phyloP scores from a whole-genome alignment of 2,113 vertebrate genomes.

The Anhinga rufa region DNA sequence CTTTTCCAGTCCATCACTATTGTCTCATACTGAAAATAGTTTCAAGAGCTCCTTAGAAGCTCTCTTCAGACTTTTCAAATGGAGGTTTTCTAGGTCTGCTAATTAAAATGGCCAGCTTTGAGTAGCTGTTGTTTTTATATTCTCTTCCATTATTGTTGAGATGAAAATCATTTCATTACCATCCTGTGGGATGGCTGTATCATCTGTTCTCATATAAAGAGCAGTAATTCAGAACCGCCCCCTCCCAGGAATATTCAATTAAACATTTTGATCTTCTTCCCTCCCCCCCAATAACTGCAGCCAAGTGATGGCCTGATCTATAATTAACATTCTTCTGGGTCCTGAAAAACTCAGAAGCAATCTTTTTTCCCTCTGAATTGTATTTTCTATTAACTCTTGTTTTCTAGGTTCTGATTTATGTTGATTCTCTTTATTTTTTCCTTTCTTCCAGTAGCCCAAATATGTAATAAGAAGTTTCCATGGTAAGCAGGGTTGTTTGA shows the following conservation, averaged over 20 bases:
- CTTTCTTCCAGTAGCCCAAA: not conserved
- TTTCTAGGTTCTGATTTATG: not conserved
- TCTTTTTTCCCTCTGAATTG: not conserved
- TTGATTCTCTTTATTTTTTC: not conserved
- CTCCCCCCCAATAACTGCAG: not conserved
- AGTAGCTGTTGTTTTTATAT: conserved; percentile 6
- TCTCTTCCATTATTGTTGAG: not conserved
- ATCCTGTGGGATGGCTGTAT: conserved; percentile 42
- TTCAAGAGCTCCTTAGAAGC: not conserved
- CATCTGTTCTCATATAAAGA: conserved; percentile 42
- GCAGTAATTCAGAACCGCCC: conserved; percentile 32
- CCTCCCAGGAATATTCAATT: conserved; percentile 37
- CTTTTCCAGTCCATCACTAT: not conserved
- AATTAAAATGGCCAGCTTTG: conserved; percentile 3
- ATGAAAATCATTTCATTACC: not conserved
- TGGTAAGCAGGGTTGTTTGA: not conserved
- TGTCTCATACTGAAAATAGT: not conserved
- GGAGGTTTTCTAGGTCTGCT: not conserved
- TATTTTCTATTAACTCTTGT: not conserved
- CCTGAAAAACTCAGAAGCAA: not conserved
- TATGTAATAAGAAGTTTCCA: not conserved
- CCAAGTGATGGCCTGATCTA: not conserved
- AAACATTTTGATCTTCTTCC: conserved; percentile 36
- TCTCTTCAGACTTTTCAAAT: conserved; percentile 6
- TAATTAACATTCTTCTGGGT: conserved; percentile 28